These are phyloP conservation scores for Agrotis exclamationis DNA, from an alignment of 2,888 invertebrate genomes.

Conservation along the genomic window DNA sequence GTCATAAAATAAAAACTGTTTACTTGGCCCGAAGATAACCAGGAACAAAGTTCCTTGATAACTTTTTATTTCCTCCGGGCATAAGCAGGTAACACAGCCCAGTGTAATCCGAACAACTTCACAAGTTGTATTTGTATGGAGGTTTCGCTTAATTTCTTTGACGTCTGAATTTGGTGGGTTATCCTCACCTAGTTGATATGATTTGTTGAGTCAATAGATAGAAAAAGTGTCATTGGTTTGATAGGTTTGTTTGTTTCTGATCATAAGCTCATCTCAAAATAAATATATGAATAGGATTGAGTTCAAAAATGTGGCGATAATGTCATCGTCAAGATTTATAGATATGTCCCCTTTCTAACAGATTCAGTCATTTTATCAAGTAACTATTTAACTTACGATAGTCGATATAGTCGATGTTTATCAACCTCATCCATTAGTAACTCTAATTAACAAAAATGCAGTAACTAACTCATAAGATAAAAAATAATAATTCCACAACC, in stretches of 20 bases:
- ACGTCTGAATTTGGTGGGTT: conserved; percentile 38
- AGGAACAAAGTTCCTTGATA: conserved; percentile 88
- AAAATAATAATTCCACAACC: conserved; percentile 36
- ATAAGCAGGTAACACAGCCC: conserved; percentile 75
- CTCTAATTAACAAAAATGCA: conserved; percentile 28
- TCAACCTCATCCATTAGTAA: conserved; percentile 28
- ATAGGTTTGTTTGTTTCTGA: conserved; percentile 34
- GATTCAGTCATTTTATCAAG: background rate
- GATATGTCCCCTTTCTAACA: background rate
- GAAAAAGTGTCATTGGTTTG: conserved; percentile 28
- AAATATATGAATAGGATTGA: conserved; percentile 25
- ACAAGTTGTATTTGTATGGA: conserved; percentile 61
- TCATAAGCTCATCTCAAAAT: conserved; percentile 20
- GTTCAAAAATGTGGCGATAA: background rate
- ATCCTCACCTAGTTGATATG: conserved; percentile 27
- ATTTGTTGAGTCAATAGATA: conserved; percentile 47
- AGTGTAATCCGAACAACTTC: conserved; percentile 69
- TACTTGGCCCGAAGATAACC: conserved; percentile 87
- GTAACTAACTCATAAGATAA: conserved; percentile 25
- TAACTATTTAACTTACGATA: background rate
- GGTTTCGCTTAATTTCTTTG: conserved; percentile 53
- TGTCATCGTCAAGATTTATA: conserved; percentile 2
- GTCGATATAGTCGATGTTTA: conserved; percentile 9
- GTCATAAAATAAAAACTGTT: conserved; percentile 90
- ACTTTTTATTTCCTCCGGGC: conserved; percentile 88